Conservation (phyloP, 2,888 invertebrate species). For the Bellardia bayeri region DNA sequence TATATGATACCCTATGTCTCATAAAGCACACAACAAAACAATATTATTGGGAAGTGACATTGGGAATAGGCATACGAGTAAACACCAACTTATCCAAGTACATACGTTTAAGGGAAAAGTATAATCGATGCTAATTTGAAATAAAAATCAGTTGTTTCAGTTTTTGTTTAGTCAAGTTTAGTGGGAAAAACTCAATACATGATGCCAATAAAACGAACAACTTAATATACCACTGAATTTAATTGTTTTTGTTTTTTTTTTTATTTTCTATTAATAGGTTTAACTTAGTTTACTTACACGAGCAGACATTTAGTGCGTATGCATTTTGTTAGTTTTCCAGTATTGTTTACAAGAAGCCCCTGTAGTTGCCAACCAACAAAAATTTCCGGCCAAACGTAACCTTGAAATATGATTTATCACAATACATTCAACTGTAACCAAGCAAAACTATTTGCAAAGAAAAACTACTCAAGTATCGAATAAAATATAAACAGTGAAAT, state of each 20-base stretch:
- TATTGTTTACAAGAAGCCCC: slow-evolving; percentile 65
- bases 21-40: no score
- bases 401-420: slow-evolving; percentile 64
- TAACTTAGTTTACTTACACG: slow-evolving; percentile 56
- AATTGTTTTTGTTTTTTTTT: neutral
- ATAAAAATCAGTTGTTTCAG: no score
- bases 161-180: no score
- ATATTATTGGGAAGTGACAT: no score
- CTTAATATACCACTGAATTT: neutral
- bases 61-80: no score
- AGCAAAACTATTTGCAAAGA: slow-evolving; percentile 40
- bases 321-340: slow-evolving; percentile 41
- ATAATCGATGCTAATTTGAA: no score
- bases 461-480: neutral
- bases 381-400: slow-evolving; percentile 64
- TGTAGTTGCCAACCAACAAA: slow-evolving; percentile 52
- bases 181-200: neutral
- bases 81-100: no score
- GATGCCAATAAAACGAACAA: neutral
- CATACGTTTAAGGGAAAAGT: no score
- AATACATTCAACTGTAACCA: slow-evolving; percentile 57
- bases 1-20: neutral
- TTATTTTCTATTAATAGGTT: slow-evolving; percentile 54
- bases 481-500: slow-evolving; percentile 14
- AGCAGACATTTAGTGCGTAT: slow-evolving; percentile 48